Percentiles rank a stretch among this genome's conserved stretches.
Conservation (phyloP, 2,797 vertebrate species). For the Mallotus villosus region DNA sequence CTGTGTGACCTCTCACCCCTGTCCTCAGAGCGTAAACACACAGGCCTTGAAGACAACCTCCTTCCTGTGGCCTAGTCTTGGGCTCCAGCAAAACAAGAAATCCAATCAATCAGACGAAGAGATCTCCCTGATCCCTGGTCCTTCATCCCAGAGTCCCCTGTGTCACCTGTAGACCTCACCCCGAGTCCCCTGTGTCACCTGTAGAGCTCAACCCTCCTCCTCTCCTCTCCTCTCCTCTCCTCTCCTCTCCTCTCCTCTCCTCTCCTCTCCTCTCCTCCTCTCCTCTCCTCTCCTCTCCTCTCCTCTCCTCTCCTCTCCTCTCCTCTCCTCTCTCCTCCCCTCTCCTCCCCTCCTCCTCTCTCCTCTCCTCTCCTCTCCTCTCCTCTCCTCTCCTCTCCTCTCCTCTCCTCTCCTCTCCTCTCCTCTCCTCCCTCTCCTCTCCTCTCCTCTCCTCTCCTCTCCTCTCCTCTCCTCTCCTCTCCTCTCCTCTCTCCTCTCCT, state of each 20-base stretch:
- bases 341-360: no score
- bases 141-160: slow-evolving; percentile 21
- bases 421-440: no score
- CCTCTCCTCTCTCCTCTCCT: not conserved
- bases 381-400: no score
- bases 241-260: no score
- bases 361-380: no score
- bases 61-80: slow-evolving; percentile 61
- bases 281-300: no score
- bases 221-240: not conserved
- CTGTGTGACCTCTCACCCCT: slow-evolving; percentile 56
- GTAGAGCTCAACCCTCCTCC: slow-evolving; percentile 64
- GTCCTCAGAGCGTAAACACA: slow-evolving; percentile 65
- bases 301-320: no score
- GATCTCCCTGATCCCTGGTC: slow-evolving; percentile 63
- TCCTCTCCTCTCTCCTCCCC: no score
- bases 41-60: slow-evolving; percentile 68
- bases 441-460: not conserved
- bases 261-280: no score
- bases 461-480: slow-evolving; percentile 18
- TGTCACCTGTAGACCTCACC: slow-evolving; percentile 49
- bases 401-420: no score
- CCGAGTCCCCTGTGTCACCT: slow-evolving; percentile 22
- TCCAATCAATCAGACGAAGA: slow-evolving; percentile 68
- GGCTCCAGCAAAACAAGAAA: slow-evolving; percentile 63